Evolutionary conservation across 2,113 vertebrate species (phyloP), one percentile per base, ranked within the genome.

Genomic region (Tetrax tetrax): DNA sequence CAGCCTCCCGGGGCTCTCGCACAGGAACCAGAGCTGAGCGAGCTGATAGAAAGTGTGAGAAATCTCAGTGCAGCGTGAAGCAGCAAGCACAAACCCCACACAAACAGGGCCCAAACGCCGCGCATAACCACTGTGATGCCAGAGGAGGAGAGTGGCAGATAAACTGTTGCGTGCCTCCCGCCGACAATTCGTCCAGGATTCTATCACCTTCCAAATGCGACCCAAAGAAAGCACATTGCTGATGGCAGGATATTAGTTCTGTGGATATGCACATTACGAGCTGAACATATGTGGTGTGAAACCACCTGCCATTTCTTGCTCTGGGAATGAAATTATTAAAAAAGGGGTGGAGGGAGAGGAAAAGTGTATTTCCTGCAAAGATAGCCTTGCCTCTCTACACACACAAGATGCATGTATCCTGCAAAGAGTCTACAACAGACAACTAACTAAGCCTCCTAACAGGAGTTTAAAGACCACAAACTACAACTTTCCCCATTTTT

Each of bases 211-310:
- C 81, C 77, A 37, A 69, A 75, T 43, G 24, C 37, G 54, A 61
- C 47, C 80, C 76, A 41, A 74, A 89, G 75, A 50, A 70, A 81
- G 43, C 37, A 78, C 47, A 4, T 8, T 54, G 83, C 69, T 81
- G 87, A 74, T 57, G 81, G 74, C 77, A 95, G 81, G 89, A n/a
- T 91, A 70, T 77, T 41, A 54, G n/a, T 37, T 78, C 69, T 59
- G 37, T 78, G 89, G 76, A 13, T 45, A 66, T 7, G 37, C 60
- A 70, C 20, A 3, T 77, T 59, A 70, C 61, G 80, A 74, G 43
- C 17, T 89, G 83, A 43, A 80, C 93, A 87, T 74, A 86, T 87
- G 87, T 66, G 90, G 81, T 74, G 92, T 47, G 90, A 97, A 96
- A 48, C 43, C 81, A 94, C 87, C 74, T 93, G 95, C 74, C 65